Base-by-base conservation (phyloP, 2,113 vertebrate species). In the Laterallus jamaicensis region DNA sequence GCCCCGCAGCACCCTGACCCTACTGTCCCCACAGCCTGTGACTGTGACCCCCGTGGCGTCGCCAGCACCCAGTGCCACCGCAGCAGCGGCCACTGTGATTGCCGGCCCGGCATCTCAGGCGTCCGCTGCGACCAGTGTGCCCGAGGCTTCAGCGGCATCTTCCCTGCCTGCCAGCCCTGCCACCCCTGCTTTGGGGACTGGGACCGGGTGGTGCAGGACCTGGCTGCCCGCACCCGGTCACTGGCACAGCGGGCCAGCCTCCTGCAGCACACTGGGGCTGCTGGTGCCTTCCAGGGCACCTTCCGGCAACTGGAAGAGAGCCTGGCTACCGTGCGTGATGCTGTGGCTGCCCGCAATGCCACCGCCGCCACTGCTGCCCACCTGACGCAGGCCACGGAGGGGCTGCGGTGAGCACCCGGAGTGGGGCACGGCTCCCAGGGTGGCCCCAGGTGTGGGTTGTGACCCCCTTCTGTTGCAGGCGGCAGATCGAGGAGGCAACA, bases 121-220 rank as follows among this genome's bases (percentile, higher is more conserved):
- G 98, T 99, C 75, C 99, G 99, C 84, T 99, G 99, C 14, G 99
- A 99, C 96, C 99, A 99, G 95, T 99, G 99, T 35, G 99, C 99
- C 85, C 98, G 99, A 11, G 99, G 99, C 35, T 99, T 99, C 80
- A 97, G 99, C 0, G 99, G 99, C 5, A 79, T 97, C 47, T 99
- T 99, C 95, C 99, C 99, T 2, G 84, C 98, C 95, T 99, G 99
- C 94, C 98, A 99, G 86, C 98, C 99, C 44, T 99, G 99, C 94
- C 99, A 99, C 52, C 98, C 98, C 62, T 99, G 99, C 95, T 99
- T 99, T 0, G 99, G 99, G 25, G 99, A 99, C 97, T 99, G 99
- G 99, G 99, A 99, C 95, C 99, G 99, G 5, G 98, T 99, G 35
- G 99, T 99, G 32, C 99, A 99, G 98, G 99, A 99, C 86, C 94